A percentile compares a stretch with the other conserved stretches of the same genome.
These are phyloP conservation scores for Boulengeromyrus knoepffleri DNA, from an alignment of 2,113 vertebrate genomes.

Conservation along the genomic window DNA sequence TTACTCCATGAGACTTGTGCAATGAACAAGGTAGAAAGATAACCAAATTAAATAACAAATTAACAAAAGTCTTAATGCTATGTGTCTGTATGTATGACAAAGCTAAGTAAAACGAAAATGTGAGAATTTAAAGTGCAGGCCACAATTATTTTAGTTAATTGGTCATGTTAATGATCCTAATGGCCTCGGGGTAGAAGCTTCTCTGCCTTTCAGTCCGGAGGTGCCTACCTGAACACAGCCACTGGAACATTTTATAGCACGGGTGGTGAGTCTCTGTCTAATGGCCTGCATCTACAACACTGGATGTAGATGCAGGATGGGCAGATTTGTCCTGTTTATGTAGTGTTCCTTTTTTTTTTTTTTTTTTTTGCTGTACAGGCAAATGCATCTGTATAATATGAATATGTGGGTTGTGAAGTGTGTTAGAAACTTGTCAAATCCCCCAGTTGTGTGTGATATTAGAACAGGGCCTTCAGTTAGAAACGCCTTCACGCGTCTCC, in stretches of 20 bases:
- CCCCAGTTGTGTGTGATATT: neutral
- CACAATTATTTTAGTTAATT: neutral
- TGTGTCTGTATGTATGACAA: neutral
- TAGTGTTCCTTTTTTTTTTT: neutral
- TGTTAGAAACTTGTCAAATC: constrained; percentile 2
- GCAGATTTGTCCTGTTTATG: neutral
- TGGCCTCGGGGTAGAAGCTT: neutral
- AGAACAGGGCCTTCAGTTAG: neutral
- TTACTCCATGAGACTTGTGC: neutral
- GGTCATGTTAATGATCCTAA: neutral
- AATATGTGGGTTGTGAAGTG: neutral
- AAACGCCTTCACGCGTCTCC: neutral
- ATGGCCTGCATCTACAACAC: neutral
- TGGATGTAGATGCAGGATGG: neutral
- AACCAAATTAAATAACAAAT: neutral
- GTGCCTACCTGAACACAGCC: neutral
- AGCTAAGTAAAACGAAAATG: neutral
- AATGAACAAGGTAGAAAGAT: neutral
- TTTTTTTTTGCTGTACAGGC: neutral
- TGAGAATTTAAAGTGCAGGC: neutral
- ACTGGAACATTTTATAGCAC: neutral
- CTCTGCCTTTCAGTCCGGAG: neutral
- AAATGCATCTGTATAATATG: constrained; percentile 2
- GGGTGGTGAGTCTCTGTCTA: neutral
- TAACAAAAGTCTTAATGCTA: neutral